phyloP scores from a whole-genome alignment of 2,113 vertebrate species.

The Euleptes europaea region DNA sequence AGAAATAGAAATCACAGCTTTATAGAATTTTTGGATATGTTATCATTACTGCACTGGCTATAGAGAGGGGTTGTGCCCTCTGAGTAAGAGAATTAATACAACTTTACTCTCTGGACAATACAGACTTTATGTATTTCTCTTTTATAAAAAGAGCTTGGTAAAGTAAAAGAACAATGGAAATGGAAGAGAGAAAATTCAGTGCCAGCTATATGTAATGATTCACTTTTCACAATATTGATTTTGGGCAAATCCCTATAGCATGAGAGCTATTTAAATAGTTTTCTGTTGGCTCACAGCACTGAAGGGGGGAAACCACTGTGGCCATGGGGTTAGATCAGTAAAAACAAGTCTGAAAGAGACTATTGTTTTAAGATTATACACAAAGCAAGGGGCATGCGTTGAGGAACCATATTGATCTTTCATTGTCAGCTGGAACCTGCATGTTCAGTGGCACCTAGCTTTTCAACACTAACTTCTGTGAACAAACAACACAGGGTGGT shows the following conservation, averaged over 20 bases:
- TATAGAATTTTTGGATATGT: slow-evolving; percentile 16
- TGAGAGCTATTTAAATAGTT: neutral
- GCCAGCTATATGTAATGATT: neutral
- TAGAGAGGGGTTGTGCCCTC: slow-evolving; percentile 8
- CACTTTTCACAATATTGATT: slow-evolving; percentile 15
- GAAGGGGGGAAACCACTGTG: neutral
- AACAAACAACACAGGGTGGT: neutral
- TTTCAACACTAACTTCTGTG: neutral
- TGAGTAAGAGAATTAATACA: slow-evolving; percentile 15
- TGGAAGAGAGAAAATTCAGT: neutral
- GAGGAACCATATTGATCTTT: neutral
- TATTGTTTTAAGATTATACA: neutral
- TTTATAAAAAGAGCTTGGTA: neutral
- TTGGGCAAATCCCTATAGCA: neutral
- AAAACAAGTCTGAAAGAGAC: neutral
- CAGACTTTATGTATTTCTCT: neutral
- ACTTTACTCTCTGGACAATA: slow-evolving; percentile 10
- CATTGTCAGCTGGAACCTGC: neutral
- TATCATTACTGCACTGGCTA: slow-evolving; percentile 7
- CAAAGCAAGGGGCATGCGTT: neutral
- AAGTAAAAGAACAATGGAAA: neutral
- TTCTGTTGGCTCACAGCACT: neutral
- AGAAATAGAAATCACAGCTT: slow-evolving; percentile 8
- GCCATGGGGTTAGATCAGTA: neutral
- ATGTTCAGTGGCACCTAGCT: neutral